These are phyloP conservation scores for Condylura cristata DNA, from an alignment of 2,113 vertebrate genomes.

Conservation along the genomic window DNA sequence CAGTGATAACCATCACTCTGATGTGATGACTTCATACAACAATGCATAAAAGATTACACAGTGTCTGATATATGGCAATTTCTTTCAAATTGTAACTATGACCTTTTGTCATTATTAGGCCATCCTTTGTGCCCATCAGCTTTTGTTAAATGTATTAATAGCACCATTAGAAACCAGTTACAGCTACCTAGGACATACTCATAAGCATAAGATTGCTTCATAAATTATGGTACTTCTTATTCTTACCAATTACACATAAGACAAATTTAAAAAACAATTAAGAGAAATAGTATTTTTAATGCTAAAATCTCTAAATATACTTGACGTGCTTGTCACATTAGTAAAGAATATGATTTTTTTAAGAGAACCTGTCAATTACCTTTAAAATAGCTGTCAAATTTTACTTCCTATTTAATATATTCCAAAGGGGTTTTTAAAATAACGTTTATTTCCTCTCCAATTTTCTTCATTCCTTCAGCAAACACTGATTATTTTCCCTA, in stretches of 20 bases:
- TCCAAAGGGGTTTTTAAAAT: constrained; percentile 67
- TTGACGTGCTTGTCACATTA: constrained; percentile 53
- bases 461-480: constrained; percentile 70
- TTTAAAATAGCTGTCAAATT: constrained; percentile 71
- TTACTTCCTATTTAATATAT: constrained; percentile 60
- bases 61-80: background rate
- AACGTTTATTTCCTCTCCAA: constrained; percentile 69
- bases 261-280: constrained; percentile 54
- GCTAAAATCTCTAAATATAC: constrained; percentile 29
- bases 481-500: constrained; percentile 80
- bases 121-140: background rate
- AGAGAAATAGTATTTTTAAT: constrained; percentile 27
- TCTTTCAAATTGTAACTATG: background rate
- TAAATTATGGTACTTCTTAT: background rate
- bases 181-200: background rate
- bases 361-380: constrained; percentile 50
- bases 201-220: background rate
- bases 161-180: background rate
- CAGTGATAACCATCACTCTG: background rate
- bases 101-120: background rate
- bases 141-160: background rate
- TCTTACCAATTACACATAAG: background rate
- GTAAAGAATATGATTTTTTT: constrained; percentile 49
- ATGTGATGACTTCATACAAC: background rate
- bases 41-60: background rate